Base-by-base conservation (phyloP, 1,140 invertebrate genomes). In the Temnothorax nylanderi region DNA sequence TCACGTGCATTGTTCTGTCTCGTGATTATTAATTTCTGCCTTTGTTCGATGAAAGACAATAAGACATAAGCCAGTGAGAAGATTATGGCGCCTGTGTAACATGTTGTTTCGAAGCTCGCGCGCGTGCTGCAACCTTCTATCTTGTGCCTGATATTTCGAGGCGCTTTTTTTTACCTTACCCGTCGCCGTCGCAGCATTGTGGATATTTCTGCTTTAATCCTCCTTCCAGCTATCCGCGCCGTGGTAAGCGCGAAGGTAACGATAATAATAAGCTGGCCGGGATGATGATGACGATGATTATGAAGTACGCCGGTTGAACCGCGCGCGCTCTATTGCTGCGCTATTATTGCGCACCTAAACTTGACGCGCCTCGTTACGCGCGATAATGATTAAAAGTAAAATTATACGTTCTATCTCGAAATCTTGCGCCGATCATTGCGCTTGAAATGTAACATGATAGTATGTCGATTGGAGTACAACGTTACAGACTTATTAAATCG, bases 31-130 rank as follows among this genome's bases (percentile, higher is more conserved):
- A 72, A 87, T 85, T 85, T 78, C 82, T 76, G 82, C 82, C 82
- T 85, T 85, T 84, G 80, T 84, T 84, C 69, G 72, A 84, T 84
- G 56, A 84, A 84, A 84, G 80, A 84, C 69, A 84, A 84, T 74
- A 74, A 72, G 80, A 41, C 60, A 74, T 49, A 60, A 75, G 54
- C 69, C 69, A 47, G 69, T 56, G 78, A 84, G 69, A 75, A 74
- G 80, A 84, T 84, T 75, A 84, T 26, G 56, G 80, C 80, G 80
- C 54, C 80, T 47, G 6, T 82, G 80, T 41, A 56, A 72, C 32
- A 26, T 11, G 67, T 74, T 41, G 26, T 62, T 72, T 8, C 69
- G 54, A 62, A 58, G 18, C 41, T 47, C 44, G 49, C 67, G 13
- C 67, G 80, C 67, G 80, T 71, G 65, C 78, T 71, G 41, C 78